These are phyloP conservation scores for Oncorhynchus masou DNA, from an alignment of 2,113 vertebrate genomes.

Conservation along the genomic window DNA sequence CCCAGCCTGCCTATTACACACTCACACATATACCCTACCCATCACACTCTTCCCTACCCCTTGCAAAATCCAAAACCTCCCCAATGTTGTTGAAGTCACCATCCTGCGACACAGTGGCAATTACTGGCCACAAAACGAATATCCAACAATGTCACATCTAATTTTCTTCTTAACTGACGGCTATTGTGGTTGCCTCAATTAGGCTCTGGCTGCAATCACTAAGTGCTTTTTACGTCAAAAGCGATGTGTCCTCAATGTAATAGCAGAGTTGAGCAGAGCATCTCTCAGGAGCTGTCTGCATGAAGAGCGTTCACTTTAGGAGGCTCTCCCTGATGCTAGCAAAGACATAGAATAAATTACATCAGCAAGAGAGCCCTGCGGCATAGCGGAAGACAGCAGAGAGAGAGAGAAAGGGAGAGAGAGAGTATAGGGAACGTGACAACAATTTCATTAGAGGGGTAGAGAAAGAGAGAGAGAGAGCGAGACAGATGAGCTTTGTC, in stretches of 20 bases:
- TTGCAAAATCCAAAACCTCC: not conserved
- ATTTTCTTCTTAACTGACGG: not conserved
- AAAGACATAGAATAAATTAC: conserved; percentile 64
- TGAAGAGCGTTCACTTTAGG: conserved; percentile 52
- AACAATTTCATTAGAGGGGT: not conserved
- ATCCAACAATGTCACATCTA: not conserved
- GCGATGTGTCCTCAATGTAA: not conserved
- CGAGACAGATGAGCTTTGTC: conserved; percentile 44
- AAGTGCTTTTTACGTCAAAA: not conserved
- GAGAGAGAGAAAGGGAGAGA: not conserved
- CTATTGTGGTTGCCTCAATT: not conserved
- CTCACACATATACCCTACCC: conserved; percentile 20
- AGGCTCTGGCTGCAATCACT: not conserved
- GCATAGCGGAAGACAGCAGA: conserved; percentile 43
- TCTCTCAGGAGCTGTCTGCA: conserved; percentile 63
- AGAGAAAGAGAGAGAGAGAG: conserved; percentile 3
- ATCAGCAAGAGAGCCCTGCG: conserved; percentile 56
- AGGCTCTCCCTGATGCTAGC: conserved; percentile 43
- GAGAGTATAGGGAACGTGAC: conserved; percentile 25
- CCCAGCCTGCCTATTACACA: conserved; percentile 7
- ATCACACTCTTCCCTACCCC: not conserved
- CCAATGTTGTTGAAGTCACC: not conserved
- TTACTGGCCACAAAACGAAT: not conserved
- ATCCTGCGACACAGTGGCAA: not conserved
- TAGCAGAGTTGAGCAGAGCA: conserved; percentile 35